These are phyloP conservation scores for Phymorhynchus buccinoides DNA, from an alignment of 1,140 invertebrate species.

Conservation along the genomic window DNA sequence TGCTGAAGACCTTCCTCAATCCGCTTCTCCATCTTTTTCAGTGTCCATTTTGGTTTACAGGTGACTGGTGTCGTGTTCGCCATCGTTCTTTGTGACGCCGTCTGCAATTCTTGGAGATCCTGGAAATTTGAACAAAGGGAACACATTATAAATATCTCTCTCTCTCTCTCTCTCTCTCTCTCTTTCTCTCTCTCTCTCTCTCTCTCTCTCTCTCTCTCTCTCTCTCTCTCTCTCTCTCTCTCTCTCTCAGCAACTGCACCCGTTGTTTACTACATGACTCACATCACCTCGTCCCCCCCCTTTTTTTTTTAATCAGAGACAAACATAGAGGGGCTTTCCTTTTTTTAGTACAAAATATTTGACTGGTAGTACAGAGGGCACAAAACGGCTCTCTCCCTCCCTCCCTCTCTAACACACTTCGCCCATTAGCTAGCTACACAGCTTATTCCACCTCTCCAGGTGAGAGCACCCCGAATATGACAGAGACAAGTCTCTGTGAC, in stretches of 20 bases:
- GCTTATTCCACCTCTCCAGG: no score
- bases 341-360: neutral
- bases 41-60: slow-evolving; percentile 28
- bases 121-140: no score
- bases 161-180: neutral
- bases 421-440: no score
- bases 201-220: slow-evolving; percentile 4
- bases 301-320: neutral
- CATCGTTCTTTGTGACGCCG: slow-evolving; percentile 33
- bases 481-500: no score
- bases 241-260: neutral
- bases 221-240: neutral
- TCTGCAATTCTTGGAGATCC: neutral
- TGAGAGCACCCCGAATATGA: no score
- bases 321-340: neutral
- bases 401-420: no score
- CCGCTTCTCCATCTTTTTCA: slow-evolving; percentile 22
- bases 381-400: no score
- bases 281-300: neutral
- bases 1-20: neutral
- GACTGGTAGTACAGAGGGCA: no score
- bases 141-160: no score
- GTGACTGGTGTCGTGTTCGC: slow-evolving; percentile 38
- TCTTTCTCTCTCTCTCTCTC: slow-evolving; percentile 20
- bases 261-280: neutral